Conservation (phyloP, 2,888 invertebrate genomes). For the Drosophila macrospina region DNA sequence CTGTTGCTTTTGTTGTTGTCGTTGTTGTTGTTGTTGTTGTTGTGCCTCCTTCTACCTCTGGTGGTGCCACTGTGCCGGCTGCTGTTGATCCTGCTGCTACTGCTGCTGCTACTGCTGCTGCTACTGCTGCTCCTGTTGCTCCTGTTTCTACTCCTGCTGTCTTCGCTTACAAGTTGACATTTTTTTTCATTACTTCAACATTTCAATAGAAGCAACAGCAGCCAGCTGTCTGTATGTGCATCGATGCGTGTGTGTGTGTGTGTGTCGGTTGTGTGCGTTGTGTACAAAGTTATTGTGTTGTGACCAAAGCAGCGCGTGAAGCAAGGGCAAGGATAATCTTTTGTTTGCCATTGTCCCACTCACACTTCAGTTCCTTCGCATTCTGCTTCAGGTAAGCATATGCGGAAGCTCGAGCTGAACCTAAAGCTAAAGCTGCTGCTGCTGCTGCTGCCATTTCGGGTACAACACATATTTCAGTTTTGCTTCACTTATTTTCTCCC, state of each 20-base stretch:
- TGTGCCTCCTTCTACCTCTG: conserved; percentile 11
- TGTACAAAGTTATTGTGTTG: conserved; percentile 51
- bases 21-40: conserved; percentile 21
- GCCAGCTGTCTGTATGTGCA: conserved; percentile 18
- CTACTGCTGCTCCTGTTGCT: conserved; percentile 26
- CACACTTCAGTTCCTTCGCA: conserved; percentile 45
- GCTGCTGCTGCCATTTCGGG: conserved; percentile 46
- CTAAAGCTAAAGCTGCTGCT: conserved; percentile 10
- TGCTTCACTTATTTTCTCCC: conserved; percentile 49
- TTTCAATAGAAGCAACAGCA: conserved; percentile 71
- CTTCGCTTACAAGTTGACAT: conserved; percentile 67
- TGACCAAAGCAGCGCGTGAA: conserved; percentile 57
- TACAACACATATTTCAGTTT: conserved; percentile 56
- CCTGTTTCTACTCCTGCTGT: conserved; percentile 23
- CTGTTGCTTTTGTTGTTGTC: conserved; percentile 12
- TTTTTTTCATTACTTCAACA: conserved; percentile 80
- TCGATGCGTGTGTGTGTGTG: conserved; percentile 19
- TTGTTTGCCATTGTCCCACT: conserved; percentile 69
- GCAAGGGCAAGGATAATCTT: conserved; percentile 80
- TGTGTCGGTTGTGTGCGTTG: conserved; percentile 19
- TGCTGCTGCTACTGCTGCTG: conserved; percentile 29
- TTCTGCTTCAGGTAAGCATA: conserved; percentile 55
- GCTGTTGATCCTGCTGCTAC: conserved; percentile 30
- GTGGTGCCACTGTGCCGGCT: conserved; percentile 19
- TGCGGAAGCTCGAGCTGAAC: conserved; percentile 7